A percentile compares a stretch with the other conserved stretches of the same genome.
phyloP scores from a whole-genome alignment of 2,113 vertebrate genomes.

The Fulica atra region DNA sequence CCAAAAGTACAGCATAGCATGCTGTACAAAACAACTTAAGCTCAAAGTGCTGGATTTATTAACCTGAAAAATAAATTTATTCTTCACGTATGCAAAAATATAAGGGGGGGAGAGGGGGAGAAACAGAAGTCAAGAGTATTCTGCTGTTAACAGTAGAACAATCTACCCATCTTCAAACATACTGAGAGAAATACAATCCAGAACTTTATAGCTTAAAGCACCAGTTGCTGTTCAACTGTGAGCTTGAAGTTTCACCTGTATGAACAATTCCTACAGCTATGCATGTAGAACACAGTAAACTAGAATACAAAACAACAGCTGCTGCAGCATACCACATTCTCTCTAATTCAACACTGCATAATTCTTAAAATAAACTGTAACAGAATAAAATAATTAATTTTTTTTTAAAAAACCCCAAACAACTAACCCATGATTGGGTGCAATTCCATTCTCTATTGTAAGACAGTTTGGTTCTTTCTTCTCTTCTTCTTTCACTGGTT shows the following conservation, averaged over 20 bases:
- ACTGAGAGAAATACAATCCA: neutral
- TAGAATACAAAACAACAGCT: neutral
- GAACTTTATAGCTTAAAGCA: neutral
- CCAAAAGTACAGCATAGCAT: neutral
- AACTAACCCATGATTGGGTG: conserved; percentile 88
- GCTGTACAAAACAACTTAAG: neutral
- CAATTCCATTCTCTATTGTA: conserved; percentile 86
- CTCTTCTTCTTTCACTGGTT: conserved; percentile 75
- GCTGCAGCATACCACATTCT: neutral
- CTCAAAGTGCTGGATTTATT: neutral
- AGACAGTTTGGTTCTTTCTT: conserved; percentile 77
- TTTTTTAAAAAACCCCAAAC: neutral
- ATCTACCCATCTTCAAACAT: neutral
- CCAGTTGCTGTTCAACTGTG: neutral
- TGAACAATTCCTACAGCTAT: neutral
- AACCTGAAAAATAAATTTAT: neutral
- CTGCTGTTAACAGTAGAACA: neutral
- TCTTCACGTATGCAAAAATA: neutral
- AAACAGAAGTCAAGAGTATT: neutral
- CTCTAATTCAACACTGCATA: neutral
- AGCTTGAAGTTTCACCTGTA: neutral
- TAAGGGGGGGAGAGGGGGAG: neutral
- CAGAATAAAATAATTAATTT: neutral
- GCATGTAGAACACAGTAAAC: neutral
- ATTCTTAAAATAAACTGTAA: neutral